Evolutionary conservation across 2,888 invertebrate genomes (phyloP), one percentile per base, ranked within the genome.

Genomic region (Caenorhabditis doughertyi): DNA sequence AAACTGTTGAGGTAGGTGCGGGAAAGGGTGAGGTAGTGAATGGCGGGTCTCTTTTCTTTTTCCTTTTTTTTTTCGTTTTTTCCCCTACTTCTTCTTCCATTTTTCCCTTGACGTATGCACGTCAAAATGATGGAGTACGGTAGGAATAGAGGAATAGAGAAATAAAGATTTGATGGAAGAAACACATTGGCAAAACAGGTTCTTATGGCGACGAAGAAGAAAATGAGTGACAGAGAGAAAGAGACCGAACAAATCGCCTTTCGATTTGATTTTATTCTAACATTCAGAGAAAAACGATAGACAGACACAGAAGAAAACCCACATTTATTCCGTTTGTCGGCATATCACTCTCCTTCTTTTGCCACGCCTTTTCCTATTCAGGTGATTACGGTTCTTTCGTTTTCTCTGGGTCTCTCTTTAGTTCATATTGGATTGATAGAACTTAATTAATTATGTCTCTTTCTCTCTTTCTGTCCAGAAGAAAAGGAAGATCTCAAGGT

Each of bases 171-270:
- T 35, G 21, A 27, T 16, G 35, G 60, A 49, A 58, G 60, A 62
- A 65, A 79, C 73, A 64, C 65, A 70, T 64, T 64, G 70, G 70
- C 67, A 79, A 60, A 67, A 67, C 67, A 67, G 76, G 76, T 65
- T 65, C 47, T 44, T 58, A 32, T 67, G 35, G 47, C 51, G 35
- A 23, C 35, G 56, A 42, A 32, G 13, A 42, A 18, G 18, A 32
- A 35, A 39, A 32, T 53, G 58, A 49, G 32, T 29, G 49, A 58
- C 39, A 18, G 23, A 39, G 39, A 32, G 32, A 32, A 9, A 32
- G 32, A 32, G 32, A 23, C 7, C 39, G 39, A 70, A 70, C 70
- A 70, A 70, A 70, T 70, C 70, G 70, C 70, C 70, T 65, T 65
- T 65, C 64, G 64, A 64, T 64, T 64, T 25, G 32, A 58, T 58